Conservation (phyloP, 2,797 vertebrate species). For the Discoglossus pictus region DNA sequence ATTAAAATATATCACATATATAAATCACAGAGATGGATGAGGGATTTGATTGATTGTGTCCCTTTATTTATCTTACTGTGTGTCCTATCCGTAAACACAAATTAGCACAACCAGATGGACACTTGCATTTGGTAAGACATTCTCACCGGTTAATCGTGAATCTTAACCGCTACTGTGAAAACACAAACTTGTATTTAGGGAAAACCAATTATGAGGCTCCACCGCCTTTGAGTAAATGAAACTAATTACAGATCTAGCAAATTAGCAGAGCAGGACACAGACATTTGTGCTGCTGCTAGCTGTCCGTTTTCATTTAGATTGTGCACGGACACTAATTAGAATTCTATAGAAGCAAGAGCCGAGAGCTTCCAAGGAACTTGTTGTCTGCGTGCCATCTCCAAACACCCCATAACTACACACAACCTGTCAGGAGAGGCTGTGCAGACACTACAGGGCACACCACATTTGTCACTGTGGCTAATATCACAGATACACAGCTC, state of each 20-base stretch:
- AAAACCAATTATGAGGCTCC: not conserved
- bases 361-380: slow-evolving; percentile 59
- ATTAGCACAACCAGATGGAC: not conserved
- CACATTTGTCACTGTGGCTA: slow-evolving; percentile 70
- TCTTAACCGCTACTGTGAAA: not conserved
- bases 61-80: too few species aligned
- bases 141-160: not conserved
- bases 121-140: not conserved
- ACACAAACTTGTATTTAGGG: too few species aligned
- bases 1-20: too few species aligned
- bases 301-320: slow-evolving; percentile 61
- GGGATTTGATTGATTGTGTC: too few species aligned
- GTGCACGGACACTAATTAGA: slow-evolving; percentile 66
- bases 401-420: slow-evolving; percentile 68
- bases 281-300: slow-evolving; percentile 51
- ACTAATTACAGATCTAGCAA: slow-evolving; percentile 42
- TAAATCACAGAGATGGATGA: too few species aligned
- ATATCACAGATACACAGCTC: slow-evolving; percentile 69
- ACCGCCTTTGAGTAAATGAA: slow-evolving; percentile 22
- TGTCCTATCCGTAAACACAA: not conserved
- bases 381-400: slow-evolving; percentile 69
- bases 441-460: slow-evolving; percentile 66
- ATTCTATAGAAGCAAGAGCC: slow-evolving; percentile 61
- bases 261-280: slow-evolving; percentile 51
- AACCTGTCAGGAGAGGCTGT: slow-evolving; percentile 65